Conservation (phyloP, 1,140 invertebrate genomes). For the Drosophila sproati region DNA sequence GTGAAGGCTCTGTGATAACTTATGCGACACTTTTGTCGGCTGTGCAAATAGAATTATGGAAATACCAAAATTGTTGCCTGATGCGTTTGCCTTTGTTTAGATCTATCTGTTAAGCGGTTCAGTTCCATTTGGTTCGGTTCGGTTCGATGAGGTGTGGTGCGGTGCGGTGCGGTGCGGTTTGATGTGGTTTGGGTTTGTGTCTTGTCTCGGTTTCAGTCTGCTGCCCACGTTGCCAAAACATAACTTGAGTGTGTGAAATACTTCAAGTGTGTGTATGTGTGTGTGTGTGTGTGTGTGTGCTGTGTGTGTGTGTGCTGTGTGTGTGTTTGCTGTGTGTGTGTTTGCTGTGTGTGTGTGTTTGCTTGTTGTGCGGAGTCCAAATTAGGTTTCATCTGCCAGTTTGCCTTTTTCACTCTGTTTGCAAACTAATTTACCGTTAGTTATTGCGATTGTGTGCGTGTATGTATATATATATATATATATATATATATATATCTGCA, state of each 20-base stretch:
- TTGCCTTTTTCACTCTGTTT: slow-evolving; percentile 77
- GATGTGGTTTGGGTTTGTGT: neutral
- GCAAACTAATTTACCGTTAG: slow-evolving; percentile 82
- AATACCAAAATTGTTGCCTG: slow-evolving; percentile 34
- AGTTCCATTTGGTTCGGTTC: slow-evolving; percentile 7
- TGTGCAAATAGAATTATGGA: slow-evolving; percentile 16
- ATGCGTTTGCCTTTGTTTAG: slow-evolving; percentile 32
- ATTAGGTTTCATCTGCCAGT: slow-evolving; percentile 80
- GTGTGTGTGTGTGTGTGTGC: neutral
- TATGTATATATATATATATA: slow-evolving; percentile 14
- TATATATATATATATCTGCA: slow-evolving; percentile 1
- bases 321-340: slow-evolving; percentile 15
- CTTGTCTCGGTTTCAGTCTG: slow-evolving; percentile 23
- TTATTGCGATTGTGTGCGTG: slow-evolving; percentile 61
- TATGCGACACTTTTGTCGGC: slow-evolving; percentile 21
- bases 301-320: slow-evolving; percentile 16
- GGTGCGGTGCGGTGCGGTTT: neutral
- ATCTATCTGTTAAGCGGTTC: slow-evolving; percentile 32
- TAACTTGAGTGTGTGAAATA: slow-evolving; percentile 17
- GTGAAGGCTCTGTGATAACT: neutral
- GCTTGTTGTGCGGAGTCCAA: slow-evolving; percentile 44
- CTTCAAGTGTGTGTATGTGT: slow-evolving; percentile 26
- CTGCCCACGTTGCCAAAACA: slow-evolving; percentile 7
- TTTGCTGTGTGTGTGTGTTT: slow-evolving; percentile 10
- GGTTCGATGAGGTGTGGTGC: slow-evolving; percentile 4